phyloP scores from a whole-genome alignment of 2,888 invertebrate genomes.

The Lymantria monacha region DNA sequence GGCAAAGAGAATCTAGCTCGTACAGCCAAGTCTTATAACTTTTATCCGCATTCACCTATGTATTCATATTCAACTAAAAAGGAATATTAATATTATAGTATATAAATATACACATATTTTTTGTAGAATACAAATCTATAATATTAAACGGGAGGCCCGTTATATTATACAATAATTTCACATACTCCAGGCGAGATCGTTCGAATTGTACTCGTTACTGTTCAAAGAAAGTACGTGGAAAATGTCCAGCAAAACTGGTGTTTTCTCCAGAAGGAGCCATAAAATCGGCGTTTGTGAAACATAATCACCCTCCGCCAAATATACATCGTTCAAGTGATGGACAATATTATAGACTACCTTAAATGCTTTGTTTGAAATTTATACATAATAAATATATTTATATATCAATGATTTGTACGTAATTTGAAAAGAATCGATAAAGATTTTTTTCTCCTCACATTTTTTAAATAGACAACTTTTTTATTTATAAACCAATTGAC shows the following conservation, averaged over 20 bases:
- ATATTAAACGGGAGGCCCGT: background rate
- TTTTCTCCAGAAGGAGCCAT: slow-evolving; percentile 13
- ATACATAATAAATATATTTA: no score
- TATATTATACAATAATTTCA: slow-evolving; percentile 6
- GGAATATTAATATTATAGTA: no score
- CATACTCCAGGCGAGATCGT: slow-evolving; percentile 13
- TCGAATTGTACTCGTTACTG: slow-evolving; percentile 15
- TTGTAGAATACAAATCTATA: background rate
- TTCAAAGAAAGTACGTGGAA: slow-evolving; percentile 5
- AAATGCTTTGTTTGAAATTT: background rate
- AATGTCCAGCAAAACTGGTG: slow-evolving; percentile 4
- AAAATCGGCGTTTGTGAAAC: slow-evolving; percentile 9
- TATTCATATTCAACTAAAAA: no score
- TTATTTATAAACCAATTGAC: no score
- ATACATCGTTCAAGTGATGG: slow-evolving; percentile 11
- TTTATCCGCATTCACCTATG: no score
- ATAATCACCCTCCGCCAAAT: slow-evolving; percentile 30
- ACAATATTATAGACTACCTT: slow-evolving; percentile 4
- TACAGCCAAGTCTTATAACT: no score
- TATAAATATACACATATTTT: no score
- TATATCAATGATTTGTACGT: no score
- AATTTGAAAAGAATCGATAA: no score
- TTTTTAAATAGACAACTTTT: no score
- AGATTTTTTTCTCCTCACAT: no score
- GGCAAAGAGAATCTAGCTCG: no score